Percentiles rank a stretch among this genome's conserved stretches.
These are phyloP conservation scores for Harpagoxenus sublaevis DNA, from an alignment of 2,888 invertebrate species.

Conservation along the genomic window DNA sequence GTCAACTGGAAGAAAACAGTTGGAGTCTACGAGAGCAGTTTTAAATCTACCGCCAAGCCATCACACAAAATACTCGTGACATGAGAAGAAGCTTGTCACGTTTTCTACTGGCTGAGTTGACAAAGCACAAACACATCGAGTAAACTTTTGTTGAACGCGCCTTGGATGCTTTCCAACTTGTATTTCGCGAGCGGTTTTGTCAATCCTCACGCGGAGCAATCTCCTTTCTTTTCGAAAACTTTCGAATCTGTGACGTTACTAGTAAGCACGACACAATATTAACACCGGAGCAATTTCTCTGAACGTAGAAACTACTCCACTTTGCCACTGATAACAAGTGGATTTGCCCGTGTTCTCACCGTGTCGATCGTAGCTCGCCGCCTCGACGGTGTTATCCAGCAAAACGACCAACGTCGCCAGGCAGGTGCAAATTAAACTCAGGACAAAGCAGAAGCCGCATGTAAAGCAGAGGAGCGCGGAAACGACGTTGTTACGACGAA, in stretches of 20 bases:
- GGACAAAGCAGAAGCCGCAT: conserved; percentile 78
- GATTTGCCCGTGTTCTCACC: conserved; percentile 47
- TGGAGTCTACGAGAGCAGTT: not conserved
- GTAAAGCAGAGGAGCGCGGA: conserved; percentile 72
- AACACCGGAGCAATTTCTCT: not conserved
- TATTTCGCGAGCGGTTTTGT: not conserved
- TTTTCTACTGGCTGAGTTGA: not conserved
- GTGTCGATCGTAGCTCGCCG: conserved; percentile 55
- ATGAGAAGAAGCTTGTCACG: not conserved
- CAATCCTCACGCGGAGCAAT: not conserved
- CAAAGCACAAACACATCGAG: not conserved
- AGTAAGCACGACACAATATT: not conserved
- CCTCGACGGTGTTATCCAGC: conserved; percentile 75
- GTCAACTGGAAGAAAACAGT: not conserved
- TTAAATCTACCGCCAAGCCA: conserved; percentile 24
- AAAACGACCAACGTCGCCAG: conserved; percentile 76
- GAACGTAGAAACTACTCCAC: not conserved
- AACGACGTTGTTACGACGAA: conserved; percentile 37
- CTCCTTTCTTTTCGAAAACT: not conserved
- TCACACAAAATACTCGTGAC: not conserved
- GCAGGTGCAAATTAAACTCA: conserved; percentile 78
- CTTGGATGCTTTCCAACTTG: not conserved
- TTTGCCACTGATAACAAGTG: not conserved
- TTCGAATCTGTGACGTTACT: not conserved
- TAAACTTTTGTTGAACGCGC: not conserved